Evolutionary conservation across 1,140 invertebrate species (phyloP).

Genomic region (Patella vulgata): DNA sequence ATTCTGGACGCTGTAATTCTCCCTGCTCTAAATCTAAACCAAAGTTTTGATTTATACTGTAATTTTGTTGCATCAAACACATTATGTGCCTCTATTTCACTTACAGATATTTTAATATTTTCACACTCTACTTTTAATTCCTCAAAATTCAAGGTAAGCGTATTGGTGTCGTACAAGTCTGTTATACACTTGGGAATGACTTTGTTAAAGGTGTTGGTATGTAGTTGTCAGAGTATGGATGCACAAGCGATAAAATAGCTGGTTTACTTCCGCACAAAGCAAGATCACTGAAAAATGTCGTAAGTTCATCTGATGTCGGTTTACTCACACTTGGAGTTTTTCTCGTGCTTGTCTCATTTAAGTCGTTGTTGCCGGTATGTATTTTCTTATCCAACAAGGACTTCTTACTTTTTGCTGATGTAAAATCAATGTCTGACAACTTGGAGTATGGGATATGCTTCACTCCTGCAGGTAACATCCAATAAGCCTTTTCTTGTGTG

Average conservation of each 20-base stretch:
- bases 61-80: constrained; percentile 26
- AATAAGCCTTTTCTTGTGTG: constrained; percentile 34
- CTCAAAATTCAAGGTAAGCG: not conserved
- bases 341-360: no score
- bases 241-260: constrained; percentile 19
- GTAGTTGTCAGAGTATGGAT: constrained; percentile 13
- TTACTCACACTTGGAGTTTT: no score
- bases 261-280: constrained; percentile 19
- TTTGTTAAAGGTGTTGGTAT: not conserved
- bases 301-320: no score
- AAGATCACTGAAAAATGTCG: no score
- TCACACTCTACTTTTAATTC: constrained; percentile 12
- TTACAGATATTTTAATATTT: constrained; percentile 4
- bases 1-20: constrained; percentile 35
- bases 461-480: constrained; percentile 25
- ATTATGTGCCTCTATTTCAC: constrained; percentile 12
- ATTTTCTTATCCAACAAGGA: no score
- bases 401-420: constrained; percentile 22
- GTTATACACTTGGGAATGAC: constrained; percentile 9
- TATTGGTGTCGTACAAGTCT: constrained; percentile 15
- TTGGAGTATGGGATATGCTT: constrained; percentile 17
- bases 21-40: constrained; percentile 27
- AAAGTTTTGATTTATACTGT: constrained; percentile 25
- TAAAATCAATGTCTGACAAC: constrained; percentile 31
- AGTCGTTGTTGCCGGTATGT: no score